Evolutionary conservation across 2,888 invertebrate species (phyloP).

Genomic region (Pristionchus japonicus): DNA sequence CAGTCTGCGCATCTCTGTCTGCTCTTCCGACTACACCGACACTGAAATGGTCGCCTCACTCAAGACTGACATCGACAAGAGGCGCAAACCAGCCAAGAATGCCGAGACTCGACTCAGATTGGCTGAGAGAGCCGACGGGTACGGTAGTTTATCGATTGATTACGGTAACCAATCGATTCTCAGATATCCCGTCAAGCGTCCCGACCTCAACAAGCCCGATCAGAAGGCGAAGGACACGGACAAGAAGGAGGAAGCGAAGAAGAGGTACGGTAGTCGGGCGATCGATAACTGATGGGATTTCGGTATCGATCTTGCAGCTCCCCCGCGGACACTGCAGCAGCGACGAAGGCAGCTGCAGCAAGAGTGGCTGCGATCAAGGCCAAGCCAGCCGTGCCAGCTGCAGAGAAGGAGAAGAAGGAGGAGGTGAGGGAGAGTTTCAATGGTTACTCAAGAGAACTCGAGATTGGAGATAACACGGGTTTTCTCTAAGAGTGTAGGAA

Average conservation of each 20-base stretch:
- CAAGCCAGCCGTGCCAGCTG: conserved; percentile 12
- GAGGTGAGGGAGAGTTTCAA: background rate
- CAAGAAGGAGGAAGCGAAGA: conserved; percentile 6
- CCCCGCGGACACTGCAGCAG: background rate
- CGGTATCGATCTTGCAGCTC: conserved; percentile 17
- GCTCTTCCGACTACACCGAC: background rate
- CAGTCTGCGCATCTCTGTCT: background rate
- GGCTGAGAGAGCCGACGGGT: conserved; percentile 37
- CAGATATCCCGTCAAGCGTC: conserved; percentile 31
- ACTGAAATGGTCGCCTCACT: background rate
- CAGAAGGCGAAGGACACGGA: background rate
- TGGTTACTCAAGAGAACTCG: background rate
- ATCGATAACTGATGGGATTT: background rate
- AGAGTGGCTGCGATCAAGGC: conserved; percentile 33
- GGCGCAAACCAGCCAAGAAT: background rate
- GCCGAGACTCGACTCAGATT: background rate
- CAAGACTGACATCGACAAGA: background rate
- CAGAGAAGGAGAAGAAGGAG: conserved; percentile 41
- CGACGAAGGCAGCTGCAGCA: background rate
- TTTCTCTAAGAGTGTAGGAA: no score
- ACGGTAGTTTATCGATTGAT: background rate
- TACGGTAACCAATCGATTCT: background rate
- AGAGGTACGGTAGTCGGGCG: conserved; percentile 1
- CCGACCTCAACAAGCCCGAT: conserved; percentile 20
- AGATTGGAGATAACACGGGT: no score